Percentiles rank a stretch among this genome's conserved stretches.
Conservation (phyloP, 2,797 vertebrate species). For the Oreochromis grahami region DNA sequence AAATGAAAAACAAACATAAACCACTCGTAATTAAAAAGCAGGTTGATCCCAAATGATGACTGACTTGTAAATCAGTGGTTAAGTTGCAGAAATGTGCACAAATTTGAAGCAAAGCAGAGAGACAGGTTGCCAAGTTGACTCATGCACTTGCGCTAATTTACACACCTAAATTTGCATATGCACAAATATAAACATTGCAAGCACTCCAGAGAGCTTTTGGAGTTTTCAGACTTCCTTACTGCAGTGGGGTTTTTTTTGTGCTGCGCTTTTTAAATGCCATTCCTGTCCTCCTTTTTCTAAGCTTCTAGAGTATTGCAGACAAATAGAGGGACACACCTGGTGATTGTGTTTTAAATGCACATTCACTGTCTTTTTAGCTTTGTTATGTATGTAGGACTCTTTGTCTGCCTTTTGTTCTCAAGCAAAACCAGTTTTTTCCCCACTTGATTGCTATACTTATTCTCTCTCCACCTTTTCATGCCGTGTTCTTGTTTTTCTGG, state of each 20-base stretch:
- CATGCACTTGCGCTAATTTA: not conserved
- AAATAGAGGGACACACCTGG: slow-evolving; percentile 22
- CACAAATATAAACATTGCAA: slow-evolving; percentile 1
- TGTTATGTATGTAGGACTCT: not conserved
- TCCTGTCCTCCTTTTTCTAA: slow-evolving; percentile 21
- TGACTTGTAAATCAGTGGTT: slow-evolving; percentile 35
- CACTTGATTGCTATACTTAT: not conserved
- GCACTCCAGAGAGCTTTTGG: slow-evolving; percentile 33
- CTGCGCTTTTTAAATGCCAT: slow-evolving; percentile 44
- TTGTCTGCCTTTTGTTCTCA: slow-evolving; percentile 22
- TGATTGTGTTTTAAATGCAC: not conserved
- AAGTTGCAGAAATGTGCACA: slow-evolving; percentile 13
- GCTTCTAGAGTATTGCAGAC: slow-evolving; percentile 9
- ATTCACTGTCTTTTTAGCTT: not conserved
- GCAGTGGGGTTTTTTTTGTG: not conserved
- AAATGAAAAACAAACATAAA: slow-evolving; percentile 72
- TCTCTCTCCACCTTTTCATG: not conserved
- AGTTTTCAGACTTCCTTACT: slow-evolving; percentile 37
- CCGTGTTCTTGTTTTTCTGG: not conserved
- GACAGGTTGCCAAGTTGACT: slow-evolving; percentile 5
- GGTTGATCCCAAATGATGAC: slow-evolving; percentile 60
- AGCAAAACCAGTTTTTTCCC: slow-evolving; percentile 6
- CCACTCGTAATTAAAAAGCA: slow-evolving; percentile 64
- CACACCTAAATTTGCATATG: slow-evolving; percentile 24
- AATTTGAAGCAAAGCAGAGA: slow-evolving; percentile 1